Evolutionary conservation across 2,113 vertebrate genomes (phyloP).

Genomic region (Heterocephalus glaber): DNA sequence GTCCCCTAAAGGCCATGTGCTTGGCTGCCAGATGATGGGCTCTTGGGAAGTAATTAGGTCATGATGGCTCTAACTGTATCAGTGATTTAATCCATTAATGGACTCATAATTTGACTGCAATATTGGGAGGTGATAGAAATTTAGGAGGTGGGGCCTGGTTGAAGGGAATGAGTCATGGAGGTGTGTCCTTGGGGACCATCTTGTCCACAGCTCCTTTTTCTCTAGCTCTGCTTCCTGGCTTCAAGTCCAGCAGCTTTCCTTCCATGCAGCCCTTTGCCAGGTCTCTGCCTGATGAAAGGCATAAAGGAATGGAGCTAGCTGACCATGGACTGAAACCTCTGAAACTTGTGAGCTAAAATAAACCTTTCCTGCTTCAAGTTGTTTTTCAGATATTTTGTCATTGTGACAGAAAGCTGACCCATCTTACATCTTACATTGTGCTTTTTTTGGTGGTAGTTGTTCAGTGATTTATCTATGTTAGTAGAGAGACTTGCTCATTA

Average conservation of each 20-base stretch:
- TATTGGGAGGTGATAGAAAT: neutral
- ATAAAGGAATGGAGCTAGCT: neutral
- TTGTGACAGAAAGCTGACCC: neutral
- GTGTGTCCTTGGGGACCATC: neutral
- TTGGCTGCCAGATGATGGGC: neutral
- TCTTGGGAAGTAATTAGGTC: neutral
- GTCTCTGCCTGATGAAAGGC: neutral
- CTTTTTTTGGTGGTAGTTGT: neutral
- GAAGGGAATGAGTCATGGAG: neutral
- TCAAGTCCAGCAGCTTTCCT: neutral
- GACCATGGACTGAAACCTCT: neutral
- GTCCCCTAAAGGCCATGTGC: neutral
- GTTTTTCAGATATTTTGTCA: neutral
- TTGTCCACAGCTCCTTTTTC: neutral
- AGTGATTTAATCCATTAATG: neutral
- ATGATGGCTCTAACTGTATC: neutral
- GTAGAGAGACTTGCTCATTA: slow-evolving; percentile 31
- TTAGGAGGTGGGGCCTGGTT: neutral
- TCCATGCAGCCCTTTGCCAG: neutral
- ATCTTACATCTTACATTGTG: neutral
- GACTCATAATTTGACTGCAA: neutral
- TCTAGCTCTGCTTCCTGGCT: neutral
- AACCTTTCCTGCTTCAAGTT: neutral
- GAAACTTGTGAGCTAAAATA: neutral
- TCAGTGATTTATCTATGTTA: neutral